Percentiles rank a stretch among this genome's conserved stretches.
These are phyloP conservation scores for Drosophila watanabei DNA, from an alignment of 1,140 invertebrate species.

Conservation along the genomic window DNA sequence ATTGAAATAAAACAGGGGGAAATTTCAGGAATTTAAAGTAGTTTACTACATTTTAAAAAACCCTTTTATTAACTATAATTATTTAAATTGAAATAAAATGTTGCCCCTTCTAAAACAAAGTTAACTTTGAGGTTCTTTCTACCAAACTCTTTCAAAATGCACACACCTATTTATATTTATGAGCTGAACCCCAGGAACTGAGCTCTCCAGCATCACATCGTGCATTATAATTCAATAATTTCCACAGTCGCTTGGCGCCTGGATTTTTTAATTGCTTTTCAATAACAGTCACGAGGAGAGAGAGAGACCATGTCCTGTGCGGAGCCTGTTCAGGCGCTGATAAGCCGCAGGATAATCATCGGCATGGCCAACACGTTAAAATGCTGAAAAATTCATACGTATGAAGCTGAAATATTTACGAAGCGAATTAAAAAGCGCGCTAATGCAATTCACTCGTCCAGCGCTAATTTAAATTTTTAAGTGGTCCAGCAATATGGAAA, in stretches of 20 bases:
- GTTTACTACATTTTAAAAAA: no score
- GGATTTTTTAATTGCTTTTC: constrained; percentile 84
- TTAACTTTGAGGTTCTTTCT: background rate
- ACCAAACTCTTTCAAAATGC: constrained; percentile 37
- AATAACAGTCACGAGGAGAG: constrained; percentile 60
- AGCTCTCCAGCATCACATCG: constrained; percentile 5
- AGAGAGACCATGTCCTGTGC: constrained; percentile 1
- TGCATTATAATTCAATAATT: constrained; percentile 83
- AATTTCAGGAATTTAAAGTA: background rate
- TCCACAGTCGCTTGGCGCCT: constrained; percentile 58
- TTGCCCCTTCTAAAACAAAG: constrained; percentile 5
- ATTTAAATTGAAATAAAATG: background rate
- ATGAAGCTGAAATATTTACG: constrained; percentile 67
- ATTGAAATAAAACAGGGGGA: background rate
- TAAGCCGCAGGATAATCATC: constrained; percentile 77
- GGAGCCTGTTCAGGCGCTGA: constrained; percentile 48
- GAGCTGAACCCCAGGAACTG: constrained; percentile 36
- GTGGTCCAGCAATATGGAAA: constrained; percentile 51
- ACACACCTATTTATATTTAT: constrained; percentile 80
- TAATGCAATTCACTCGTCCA: constrained; percentile 65
- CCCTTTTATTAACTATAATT: background rate
- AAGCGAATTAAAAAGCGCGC: constrained; percentile 69
- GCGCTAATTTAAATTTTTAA: constrained; percentile 79
- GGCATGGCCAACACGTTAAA: constrained; percentile 68
- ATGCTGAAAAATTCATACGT: constrained; percentile 68